A percentile compares a stretch with the other conserved stretches of the same genome.
These are phyloP conservation scores for Theonella swinhoei DNA, from an alignment of 37 sponge, comb jelly and placozoan species.

Conservation along the genomic window DNA sequence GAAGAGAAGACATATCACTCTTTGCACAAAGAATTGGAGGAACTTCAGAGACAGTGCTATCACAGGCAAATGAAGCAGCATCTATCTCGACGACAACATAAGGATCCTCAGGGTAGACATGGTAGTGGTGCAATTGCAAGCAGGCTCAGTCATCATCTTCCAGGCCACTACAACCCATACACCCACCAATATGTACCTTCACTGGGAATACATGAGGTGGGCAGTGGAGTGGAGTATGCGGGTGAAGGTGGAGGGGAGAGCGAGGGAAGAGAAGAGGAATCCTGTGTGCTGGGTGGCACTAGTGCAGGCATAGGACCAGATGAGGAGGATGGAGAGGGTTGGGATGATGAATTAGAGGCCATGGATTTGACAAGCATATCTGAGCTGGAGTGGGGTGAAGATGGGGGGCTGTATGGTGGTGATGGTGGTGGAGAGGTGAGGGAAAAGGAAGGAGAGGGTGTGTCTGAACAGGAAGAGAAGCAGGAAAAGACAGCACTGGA, in stretches of 20 bases:
- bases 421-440: not conserved
- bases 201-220: not conserved
- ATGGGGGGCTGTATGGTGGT: conserved; percentile 8
- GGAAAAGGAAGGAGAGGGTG: not conserved
- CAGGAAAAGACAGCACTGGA: conserved; percentile 2
- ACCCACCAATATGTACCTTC: conserved; percentile 1
- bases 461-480: not conserved
- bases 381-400: conserved; percentile 8
- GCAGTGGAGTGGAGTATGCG: not conserved
- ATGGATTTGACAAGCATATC: not conserved
- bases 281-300: not conserved
- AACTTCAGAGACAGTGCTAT: conserved; percentile 66
- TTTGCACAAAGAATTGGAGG: conserved; percentile 50
- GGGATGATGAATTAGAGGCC: not conserved
- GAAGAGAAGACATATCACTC: conserved; percentile 48
- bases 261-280: not conserved
- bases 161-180: conserved; percentile 22
- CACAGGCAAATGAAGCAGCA: conserved; percentile 51
- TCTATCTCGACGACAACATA: not conserved
- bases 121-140: no score
- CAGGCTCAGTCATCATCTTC: no score
- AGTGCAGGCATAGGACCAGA: not conserved
- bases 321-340: not conserved
- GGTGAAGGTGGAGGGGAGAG: not conserved
- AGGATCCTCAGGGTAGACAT: not conserved